Base-by-base conservation (phyloP, 2,888 invertebrate genomes). In the Molorchus minor region DNA sequence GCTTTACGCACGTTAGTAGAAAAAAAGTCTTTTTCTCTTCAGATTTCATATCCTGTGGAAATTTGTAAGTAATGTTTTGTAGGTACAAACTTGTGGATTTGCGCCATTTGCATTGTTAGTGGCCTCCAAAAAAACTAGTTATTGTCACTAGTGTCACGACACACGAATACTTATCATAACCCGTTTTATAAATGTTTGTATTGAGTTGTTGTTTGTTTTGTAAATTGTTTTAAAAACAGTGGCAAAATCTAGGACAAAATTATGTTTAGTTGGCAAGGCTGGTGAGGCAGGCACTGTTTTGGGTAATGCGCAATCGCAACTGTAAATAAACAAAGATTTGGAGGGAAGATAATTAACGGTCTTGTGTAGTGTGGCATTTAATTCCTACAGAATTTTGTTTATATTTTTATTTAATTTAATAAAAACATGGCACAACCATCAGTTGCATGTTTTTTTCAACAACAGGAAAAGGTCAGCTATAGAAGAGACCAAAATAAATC, bases 391-490 rank as follows among this genome's bases (percentile, higher is more conserved):
- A 65, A n/a, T n/a, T 67, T 70, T 69, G 66, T 71, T 71, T 69
- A 68, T 66, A 60, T 60, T n/a, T n/a, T 68, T 65, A 45, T 25
- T 40, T 45, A 45, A 49, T 44, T 62, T 57, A 54, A 51, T 30
- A 63, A 47, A 52, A 75, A 71, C 74, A 92, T 92, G 92, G 87
- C 91, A 65, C 92, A 93, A 80, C 88, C 90, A 71, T 88, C 89
- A 47, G 86, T 93, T 58, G 88, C 89, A 62, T 85, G 87, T 64
- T 93, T 86, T 83, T 93, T 91, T 78, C n/a, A 88, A 86, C 77
- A 88, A 87, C 72, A 86, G 92, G 75, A 93, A 93, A 82, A 86
- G 92, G 71, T 84, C 87, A 58, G 89, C 88, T n/a, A 78, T 82
- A 5, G 91, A 91, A 47, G 91, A 92, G 75, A 75, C 82, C 53